These are phyloP conservation scores for Pseudococcus longispinus DNA, from an alignment of 2,888 invertebrate species.

Conservation along the genomic window DNA sequence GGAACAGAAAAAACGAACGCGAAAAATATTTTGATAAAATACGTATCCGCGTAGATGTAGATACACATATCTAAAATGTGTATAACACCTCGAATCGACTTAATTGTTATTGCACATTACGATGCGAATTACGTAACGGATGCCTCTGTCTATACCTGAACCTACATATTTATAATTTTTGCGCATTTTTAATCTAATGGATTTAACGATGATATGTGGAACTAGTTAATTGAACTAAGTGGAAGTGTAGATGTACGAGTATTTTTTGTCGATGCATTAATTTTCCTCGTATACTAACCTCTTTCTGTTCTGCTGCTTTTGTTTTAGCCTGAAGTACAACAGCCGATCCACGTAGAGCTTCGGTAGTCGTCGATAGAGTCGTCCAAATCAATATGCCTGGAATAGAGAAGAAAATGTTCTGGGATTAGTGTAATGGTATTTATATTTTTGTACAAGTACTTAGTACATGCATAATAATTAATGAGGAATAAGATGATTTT, in stretches of 20 bases:
- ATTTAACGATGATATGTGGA: neutral
- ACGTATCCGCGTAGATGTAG: neutral
- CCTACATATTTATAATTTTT: neutral
- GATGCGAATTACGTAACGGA: neutral
- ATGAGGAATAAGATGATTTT: neutral
- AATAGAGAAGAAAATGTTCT: neutral
- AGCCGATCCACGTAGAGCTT: constrained; percentile 60
- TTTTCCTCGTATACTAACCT: constrained; percentile 61
- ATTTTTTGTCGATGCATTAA: neutral
- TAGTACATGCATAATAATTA: too few relatives aligned
- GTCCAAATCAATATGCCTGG: constrained; percentile 53
- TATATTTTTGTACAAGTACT: too few relatives aligned
- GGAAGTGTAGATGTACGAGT: neutral
- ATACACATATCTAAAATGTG: neutral
- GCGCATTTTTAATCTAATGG: neutral
- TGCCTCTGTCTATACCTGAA: neutral
- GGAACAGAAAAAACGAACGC: neutral
- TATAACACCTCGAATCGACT: constrained; percentile 10
- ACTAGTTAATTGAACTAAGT: neutral
- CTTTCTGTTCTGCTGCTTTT: constrained; percentile 59
- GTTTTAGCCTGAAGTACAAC: constrained; percentile 60
- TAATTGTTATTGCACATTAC: constrained; percentile 21
- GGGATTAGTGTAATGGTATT: neutral
- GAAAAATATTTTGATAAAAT: neutral
- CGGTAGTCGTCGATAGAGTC: constrained; percentile 49